phyloP scores from a whole-genome alignment of 2,888 invertebrate genomes.

The Clistopyga incitator region DNA sequence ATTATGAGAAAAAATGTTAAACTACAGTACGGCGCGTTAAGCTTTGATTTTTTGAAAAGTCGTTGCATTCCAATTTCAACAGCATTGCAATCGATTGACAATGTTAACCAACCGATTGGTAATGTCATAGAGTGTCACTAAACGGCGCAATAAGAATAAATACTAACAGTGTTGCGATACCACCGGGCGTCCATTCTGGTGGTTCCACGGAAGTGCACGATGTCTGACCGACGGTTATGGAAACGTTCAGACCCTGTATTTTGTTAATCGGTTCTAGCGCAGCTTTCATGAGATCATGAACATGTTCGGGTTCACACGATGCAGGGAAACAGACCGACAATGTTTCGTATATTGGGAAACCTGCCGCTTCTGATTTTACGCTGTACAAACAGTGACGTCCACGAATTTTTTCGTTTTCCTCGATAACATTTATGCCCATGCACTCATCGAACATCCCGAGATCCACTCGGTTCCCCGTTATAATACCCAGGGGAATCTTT shows the following conservation, averaged over 20 bases:
- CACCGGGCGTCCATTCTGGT: constrained; percentile 65
- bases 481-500: constrained; percentile 84
- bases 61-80: too few relatives aligned
- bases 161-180: constrained; percentile 67
- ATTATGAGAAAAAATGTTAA: too few relatives aligned
- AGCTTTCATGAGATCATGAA: constrained; percentile 67
- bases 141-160: too few relatives aligned
- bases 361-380: constrained; percentile 69
- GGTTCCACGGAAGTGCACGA: constrained; percentile 62
- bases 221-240: not conserved
- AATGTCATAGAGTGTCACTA: too few relatives aligned
- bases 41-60: too few relatives aligned
- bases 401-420: constrained; percentile 75
- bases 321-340: constrained; percentile 84
- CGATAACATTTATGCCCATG: constrained; percentile 68
- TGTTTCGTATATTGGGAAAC: constrained; percentile 74
- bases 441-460: constrained; percentile 85
- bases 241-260: not conserved
- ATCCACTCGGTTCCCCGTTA: constrained; percentile 83
- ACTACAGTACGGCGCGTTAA: too few relatives aligned
- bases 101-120: too few relatives aligned
- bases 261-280: constrained; percentile 36
- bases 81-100: too few relatives aligned
- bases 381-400: constrained; percentile 84
- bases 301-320: constrained; percentile 80